Percentiles rank a stretch among this genome's conserved stretches.
Conservation (phyloP, 2,888 invertebrate genomes). For the Conus canariensis region DNA sequence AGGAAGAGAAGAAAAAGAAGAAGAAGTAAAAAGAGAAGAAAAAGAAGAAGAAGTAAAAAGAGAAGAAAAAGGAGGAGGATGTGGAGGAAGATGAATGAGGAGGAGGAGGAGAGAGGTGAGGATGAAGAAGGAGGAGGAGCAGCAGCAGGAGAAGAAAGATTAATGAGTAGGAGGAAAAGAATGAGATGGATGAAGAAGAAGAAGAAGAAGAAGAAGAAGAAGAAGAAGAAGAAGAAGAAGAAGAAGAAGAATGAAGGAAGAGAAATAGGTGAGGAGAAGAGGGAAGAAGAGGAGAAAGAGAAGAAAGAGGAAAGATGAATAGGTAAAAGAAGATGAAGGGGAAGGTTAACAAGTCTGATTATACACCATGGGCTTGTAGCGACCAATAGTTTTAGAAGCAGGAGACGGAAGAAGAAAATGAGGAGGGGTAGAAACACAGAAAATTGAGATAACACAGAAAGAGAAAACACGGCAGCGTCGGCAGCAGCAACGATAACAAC, state of each 20-base stretch:
- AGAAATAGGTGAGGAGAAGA: background rate
- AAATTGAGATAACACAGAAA: background rate
- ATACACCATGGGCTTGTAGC: no score
- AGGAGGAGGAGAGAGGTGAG: background rate
- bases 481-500: no score
- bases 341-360: no score
- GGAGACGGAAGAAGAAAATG: background rate
- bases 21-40: background rate
- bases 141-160: background rate
- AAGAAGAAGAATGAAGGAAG: background rate
- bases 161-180: background rate
- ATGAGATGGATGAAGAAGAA: background rate
- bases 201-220: constrained; percentile 19
- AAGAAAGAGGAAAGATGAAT: background rate
- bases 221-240: background rate
- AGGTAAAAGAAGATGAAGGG: background rate
- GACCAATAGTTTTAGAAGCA: background rate
- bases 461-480: background rate
- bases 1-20: background rate
- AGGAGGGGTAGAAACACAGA: background rate
- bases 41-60: background rate
- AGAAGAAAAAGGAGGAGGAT: background rate
- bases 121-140: background rate
- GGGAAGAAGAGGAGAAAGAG: background rate
- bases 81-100: background rate